A percentile compares a stretch with the other conserved stretches of the same genome.
Conservation (phyloP, 2,888 invertebrate species). For the Ennomos fuscantarius region DNA sequence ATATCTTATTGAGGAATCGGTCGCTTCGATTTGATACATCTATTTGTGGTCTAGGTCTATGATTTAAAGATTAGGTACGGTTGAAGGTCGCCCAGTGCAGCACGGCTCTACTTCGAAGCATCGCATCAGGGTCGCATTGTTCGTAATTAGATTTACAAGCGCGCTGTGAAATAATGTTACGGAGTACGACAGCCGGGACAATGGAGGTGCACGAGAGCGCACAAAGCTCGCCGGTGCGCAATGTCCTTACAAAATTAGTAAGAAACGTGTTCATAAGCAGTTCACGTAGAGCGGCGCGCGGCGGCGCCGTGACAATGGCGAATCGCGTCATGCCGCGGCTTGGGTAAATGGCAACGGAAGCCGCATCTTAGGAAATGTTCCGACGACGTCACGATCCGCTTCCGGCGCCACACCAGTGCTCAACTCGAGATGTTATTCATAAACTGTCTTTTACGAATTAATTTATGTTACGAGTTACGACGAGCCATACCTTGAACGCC, state of each 20-base stretch:
- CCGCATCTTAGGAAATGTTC: constrained; percentile 56
- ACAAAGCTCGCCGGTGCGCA: constrained; percentile 5
- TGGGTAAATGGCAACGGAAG: constrained; percentile 73
- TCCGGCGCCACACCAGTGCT: constrained; percentile 12
- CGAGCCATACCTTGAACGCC: too few relatives aligned
- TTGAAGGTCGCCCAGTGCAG: too few relatives aligned
- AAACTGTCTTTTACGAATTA: too few relatives aligned
- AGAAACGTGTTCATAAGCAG: constrained; percentile 55
- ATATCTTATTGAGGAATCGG: too few relatives aligned
- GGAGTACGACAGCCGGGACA: not conserved
- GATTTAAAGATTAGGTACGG: too few relatives aligned
- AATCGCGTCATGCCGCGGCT: constrained; percentile 65
- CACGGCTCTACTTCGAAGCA: not conserved
- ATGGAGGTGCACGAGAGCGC: not conserved
- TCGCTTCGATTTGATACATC: too few relatives aligned
- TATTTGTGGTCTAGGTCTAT: too few relatives aligned
- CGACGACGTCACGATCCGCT: constrained; percentile 32
- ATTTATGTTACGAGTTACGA: too few relatives aligned
- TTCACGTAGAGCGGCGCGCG: constrained; percentile 57
- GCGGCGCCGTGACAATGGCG: constrained; percentile 67
- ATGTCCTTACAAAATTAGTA: constrained; percentile 15
- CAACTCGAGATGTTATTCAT: too few relatives aligned
- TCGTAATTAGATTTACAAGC: constrained; percentile 1
- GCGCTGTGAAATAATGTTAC: constrained; percentile 1
- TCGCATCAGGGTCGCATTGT: not conserved